Percentiles rank a stretch among this genome's conserved stretches.
Conservation (phyloP, 2,888 invertebrate species). For the Meloe dianella region DNA sequence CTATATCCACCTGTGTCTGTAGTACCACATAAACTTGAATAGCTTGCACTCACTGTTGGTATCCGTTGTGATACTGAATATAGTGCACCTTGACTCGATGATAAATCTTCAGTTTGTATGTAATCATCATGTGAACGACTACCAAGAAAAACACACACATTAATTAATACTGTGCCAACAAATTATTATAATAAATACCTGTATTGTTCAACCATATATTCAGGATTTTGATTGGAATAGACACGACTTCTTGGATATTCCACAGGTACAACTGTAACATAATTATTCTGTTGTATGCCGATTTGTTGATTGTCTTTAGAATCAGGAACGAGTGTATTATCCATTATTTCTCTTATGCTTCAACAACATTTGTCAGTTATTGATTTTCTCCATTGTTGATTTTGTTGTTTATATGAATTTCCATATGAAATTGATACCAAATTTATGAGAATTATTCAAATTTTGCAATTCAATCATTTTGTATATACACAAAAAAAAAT, state of each 20-base stretch:
- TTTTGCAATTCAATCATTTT: background rate
- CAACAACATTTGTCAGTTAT: background rate
- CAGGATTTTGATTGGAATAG: conserved; percentile 47
- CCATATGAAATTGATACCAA: no score
- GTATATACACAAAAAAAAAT: background rate
- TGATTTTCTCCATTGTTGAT: background rate
- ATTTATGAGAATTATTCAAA: background rate
- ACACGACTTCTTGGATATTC: conserved; percentile 48
- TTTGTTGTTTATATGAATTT: no score
- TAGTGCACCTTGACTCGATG: conserved; percentile 52
- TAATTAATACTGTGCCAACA: background rate
- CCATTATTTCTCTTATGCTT: background rate
- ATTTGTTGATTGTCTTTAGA: background rate
- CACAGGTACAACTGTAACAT: conserved; percentile 51
- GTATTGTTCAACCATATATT: conserved; percentile 52
- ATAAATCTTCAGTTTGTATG: conserved; percentile 49
- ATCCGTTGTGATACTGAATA: conserved; percentile 69
- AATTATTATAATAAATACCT: conserved; percentile 42
- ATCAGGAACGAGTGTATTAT: background rate
- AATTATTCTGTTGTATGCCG: conserved; percentile 50
- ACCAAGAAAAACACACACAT: conserved; percentile 13
- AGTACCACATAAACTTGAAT: conserved; percentile 47
- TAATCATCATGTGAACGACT: conserved; percentile 49
- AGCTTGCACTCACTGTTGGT: conserved; percentile 59
- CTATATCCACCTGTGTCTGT: conserved; percentile 41